A percentile compares a stretch with the other conserved stretches of the same genome.
These are phyloP conservation scores for Phalacrocorax brasilianus DNA, from an alignment of 2,113 vertebrate genomes.

Conservation along the genomic window DNA sequence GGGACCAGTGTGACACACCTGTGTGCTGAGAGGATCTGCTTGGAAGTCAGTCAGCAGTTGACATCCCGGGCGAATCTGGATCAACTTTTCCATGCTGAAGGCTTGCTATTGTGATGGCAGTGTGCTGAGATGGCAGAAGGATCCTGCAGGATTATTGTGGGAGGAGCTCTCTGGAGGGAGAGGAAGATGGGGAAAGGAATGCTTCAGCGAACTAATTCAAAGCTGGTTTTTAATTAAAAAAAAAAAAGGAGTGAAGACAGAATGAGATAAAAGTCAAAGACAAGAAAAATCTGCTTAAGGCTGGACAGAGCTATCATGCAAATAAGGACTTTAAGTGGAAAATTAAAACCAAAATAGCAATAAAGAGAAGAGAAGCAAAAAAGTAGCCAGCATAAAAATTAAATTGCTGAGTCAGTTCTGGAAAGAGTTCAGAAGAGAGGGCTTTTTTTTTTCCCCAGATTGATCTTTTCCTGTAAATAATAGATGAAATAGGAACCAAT, in stretches of 20 bases:
- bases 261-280: slow-evolving; percentile 75
- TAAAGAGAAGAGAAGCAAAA: slow-evolving; percentile 5
- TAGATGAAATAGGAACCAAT: slow-evolving; percentile 32
- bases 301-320: slow-evolving; percentile 57
- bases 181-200: not conserved
- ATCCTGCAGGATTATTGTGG: not conserved
- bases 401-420: slow-evolving; percentile 38
- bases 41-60: not conserved
- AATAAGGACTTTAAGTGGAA: slow-evolving; percentile 69
- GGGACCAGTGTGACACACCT: rapidly evolving
- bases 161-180: not conserved
- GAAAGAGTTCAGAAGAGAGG: slow-evolving; percentile 12
- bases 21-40: not conserved
- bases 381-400: not conserved
- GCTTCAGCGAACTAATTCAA: slow-evolving; percentile 30
- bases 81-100: not conserved
- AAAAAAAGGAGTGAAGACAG: not conserved
- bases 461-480: slow-evolving; percentile 42
- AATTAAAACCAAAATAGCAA: slow-evolving; percentile 45
- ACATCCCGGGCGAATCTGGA: not conserved
- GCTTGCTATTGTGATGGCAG: not conserved
- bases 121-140: not conserved
- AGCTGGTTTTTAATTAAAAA: slow-evolving; percentile 19
- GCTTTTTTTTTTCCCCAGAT: not conserved
- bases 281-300: slow-evolving; percentile 70